phyloP scores from a whole-genome alignment of 2,888 invertebrate species.

The Bunonema sp. region DNA sequence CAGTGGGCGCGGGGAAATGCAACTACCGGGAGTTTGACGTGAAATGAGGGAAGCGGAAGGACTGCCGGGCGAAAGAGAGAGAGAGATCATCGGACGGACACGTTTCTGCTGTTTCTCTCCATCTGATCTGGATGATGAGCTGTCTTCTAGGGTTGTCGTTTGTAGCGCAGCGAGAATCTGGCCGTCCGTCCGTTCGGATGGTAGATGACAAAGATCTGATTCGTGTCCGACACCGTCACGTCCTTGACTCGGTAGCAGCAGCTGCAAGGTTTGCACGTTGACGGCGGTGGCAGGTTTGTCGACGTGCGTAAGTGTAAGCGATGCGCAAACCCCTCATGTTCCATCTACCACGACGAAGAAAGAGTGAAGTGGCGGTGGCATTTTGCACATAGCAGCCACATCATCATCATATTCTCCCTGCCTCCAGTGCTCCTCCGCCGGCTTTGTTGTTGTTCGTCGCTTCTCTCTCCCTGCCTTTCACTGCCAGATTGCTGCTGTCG shows the following conservation, averaged over 20 bases:
- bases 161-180: conserved; percentile 37
- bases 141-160: conserved; percentile 28
- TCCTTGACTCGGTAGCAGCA: conserved; percentile 43
- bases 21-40: too few relatives aligned
- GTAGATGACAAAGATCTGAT: conserved; percentile 40
- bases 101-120: too few relatives aligned
- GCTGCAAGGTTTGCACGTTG: too few relatives aligned
- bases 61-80: too few relatives aligned
- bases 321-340: neutral
- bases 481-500: too few relatives aligned
- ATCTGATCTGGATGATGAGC: too few relatives aligned
- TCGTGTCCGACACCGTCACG: conserved; percentile 38
- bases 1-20: too few relatives aligned
- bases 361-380: neutral
- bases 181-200: conserved; percentile 42
- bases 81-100: too few relatives aligned
- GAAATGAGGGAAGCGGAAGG: too few relatives aligned
- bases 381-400: neutral
- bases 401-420: neutral
- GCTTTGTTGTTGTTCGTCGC: too few relatives aligned
- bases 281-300: neutral
- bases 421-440: neutral
- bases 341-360: neutral
- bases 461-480: too few relatives aligned
- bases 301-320: neutral